Evolutionary conservation across 2,113 vertebrate species (phyloP), one percentile per base, ranked within the genome.

Genomic region (Notechis scutatus): DNA sequence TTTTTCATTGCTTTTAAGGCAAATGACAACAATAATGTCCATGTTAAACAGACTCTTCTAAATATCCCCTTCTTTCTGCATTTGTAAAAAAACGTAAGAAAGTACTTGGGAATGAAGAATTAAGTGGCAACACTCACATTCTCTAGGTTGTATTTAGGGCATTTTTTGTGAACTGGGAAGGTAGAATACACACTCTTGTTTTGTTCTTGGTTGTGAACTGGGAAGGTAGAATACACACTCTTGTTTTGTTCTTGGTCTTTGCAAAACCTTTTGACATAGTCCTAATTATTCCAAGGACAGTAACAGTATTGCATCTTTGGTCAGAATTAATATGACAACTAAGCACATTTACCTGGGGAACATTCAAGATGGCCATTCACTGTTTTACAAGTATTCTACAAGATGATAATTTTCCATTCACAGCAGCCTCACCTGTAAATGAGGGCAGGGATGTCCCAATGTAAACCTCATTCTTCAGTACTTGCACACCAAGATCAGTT

Each of bases 1-100:
- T 92, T 94, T 42, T 23, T 95, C 4, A 88, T 90, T 85, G 90
- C 61, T 45, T 88, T 85, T 95, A 96, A 97, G 95, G 95, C 96
- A 96, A 96, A 81, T 81, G 6, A 81, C 7, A 81, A 18, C 6
- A 95, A 57, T 57, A 95, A 57, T 57, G 92, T 91, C 42, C 39
- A 29, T 88, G 42, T 59, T 59, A n/a, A 23, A 91, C 20, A 85
- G 89, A 87, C 90, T 93, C 7, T 90, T 29, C 23, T 50, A 10
- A 90, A 29, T 29, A 55, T 93, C 85, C 29, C 85, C 50, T 7
- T 29, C 12, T 55, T n/a, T 23, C 34, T 21, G 15, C 12, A 39
- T 91, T 55, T 24, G 24, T 6, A n/a, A n/a, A 91, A 50, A n/a
- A 39, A 34, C 29, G 12, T 50, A n/a, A 69, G 6, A 39, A 52